These are phyloP conservation scores for Malthinus flaveolus DNA, from an alignment of 2,888 invertebrate genomes.

Conservation along the genomic window DNA sequence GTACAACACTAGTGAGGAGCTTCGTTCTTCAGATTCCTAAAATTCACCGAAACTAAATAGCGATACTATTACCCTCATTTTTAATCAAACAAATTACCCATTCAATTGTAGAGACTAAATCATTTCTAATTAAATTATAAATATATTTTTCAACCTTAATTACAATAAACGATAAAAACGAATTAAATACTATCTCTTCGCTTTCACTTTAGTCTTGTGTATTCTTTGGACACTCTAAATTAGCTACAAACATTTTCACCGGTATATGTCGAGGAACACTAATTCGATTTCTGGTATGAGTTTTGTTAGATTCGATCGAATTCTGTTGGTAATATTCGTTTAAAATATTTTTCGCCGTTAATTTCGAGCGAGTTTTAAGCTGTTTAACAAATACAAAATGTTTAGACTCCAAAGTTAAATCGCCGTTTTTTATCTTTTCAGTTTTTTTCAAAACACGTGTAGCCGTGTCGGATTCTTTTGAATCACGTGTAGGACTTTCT, in stretches of 20 bases:
- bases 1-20: not conserved
- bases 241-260: constrained; percentile 41
- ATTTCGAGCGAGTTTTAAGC: not conserved
- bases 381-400: not conserved
- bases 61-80: not conserved
- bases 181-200: constrained; percentile 2
- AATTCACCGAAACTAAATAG: constrained; percentile 2
- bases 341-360: constrained; percentile 8
- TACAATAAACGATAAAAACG: not conserved
- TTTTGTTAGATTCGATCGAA: not conserved
- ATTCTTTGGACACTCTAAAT: constrained; percentile 34
- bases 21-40: constrained; percentile 4
- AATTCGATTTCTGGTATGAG: not conserved
- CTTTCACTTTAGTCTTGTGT: not conserved
- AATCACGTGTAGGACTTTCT: constrained; percentile 2
- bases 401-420: not conserved
- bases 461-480: not conserved
- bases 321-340: constrained; percentile 15
- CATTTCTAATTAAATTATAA: no score
- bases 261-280: constrained; percentile 38
- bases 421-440: not conserved
- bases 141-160: no score
- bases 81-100: no score
- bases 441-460: not conserved
- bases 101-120: no score